Evolutionary conservation across 2,797 vertebrate genomes (phyloP).

Genomic region (Sciurus vulgaris): DNA sequence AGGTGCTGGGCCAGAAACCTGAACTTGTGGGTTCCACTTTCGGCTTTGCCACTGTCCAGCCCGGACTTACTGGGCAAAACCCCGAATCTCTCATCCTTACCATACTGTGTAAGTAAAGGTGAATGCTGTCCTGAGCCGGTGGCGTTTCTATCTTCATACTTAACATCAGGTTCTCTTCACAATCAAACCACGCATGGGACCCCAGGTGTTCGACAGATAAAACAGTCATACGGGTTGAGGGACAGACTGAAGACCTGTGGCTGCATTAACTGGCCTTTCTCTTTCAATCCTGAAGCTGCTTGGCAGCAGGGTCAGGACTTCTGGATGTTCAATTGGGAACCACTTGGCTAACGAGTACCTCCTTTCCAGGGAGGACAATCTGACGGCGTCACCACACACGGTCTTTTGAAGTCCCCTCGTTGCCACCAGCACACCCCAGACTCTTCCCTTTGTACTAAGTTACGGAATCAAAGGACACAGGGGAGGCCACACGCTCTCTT

Average conservation of each 20-base stretch:
- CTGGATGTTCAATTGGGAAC: background rate
- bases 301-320: background rate
- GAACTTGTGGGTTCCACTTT: background rate
- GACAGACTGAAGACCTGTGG: background rate
- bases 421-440: background rate
- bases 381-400: background rate
- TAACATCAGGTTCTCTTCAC: background rate
- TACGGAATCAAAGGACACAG: background rate
- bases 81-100: background rate
- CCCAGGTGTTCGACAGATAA: background rate
- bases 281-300: background rate
- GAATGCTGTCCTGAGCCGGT: background rate
- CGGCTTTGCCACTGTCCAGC: background rate
- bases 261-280: background rate
- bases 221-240: background rate
- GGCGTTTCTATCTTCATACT: background rate
- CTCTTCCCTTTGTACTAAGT: background rate
- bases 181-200: background rate
- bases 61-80: background rate
- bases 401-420: background rate
- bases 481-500: background rate
- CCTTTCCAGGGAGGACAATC: too few relatives aligned
- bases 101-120: background rate
- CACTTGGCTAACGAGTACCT: background rate
- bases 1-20: background rate